phyloP scores from a whole-genome alignment of 2,888 invertebrate genomes.

The Trichopoda pennipes region DNA sequence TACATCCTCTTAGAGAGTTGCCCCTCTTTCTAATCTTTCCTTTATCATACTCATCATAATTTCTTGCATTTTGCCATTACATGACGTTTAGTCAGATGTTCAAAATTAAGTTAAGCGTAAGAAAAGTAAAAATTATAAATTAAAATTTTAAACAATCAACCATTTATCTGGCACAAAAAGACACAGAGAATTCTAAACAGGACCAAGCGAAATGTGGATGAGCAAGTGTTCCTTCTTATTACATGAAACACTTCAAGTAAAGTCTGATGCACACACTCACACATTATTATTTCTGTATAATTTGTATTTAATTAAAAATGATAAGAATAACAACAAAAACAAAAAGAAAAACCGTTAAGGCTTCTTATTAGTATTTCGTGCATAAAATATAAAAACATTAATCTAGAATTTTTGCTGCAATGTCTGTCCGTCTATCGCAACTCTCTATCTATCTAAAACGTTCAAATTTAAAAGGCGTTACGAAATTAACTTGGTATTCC shows the following conservation, averaged over 20 bases:
- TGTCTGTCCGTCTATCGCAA: too few species aligned
- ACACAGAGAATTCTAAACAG: neutral
- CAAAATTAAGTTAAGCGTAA: slow-evolving; percentile 55
- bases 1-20: neutral
- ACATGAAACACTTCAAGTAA: slow-evolving; percentile 7
- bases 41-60: slow-evolving; percentile 10
- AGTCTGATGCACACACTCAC: neutral
- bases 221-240: neutral
- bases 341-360: neutral
- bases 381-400: too few species aligned
- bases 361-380: too few species aligned
- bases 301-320: slow-evolving; percentile 25
- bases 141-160: slow-evolving; percentile 42
- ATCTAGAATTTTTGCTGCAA: too few species aligned
- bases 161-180: neutral
- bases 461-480: too few species aligned
- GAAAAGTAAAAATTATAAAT: slow-evolving; percentile 61
- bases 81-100: slow-evolving; percentile 49
- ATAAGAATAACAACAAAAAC: slow-evolving; percentile 17
- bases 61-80: slow-evolving; percentile 13
- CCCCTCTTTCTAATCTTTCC: neutral
- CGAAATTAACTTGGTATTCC: too few species aligned
- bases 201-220: neutral
- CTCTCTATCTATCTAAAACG: too few species aligned
- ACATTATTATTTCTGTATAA: neutral